phyloP scores from a whole-genome alignment of 2,113 vertebrate genomes.

The Embiotoca jacksoni region DNA sequence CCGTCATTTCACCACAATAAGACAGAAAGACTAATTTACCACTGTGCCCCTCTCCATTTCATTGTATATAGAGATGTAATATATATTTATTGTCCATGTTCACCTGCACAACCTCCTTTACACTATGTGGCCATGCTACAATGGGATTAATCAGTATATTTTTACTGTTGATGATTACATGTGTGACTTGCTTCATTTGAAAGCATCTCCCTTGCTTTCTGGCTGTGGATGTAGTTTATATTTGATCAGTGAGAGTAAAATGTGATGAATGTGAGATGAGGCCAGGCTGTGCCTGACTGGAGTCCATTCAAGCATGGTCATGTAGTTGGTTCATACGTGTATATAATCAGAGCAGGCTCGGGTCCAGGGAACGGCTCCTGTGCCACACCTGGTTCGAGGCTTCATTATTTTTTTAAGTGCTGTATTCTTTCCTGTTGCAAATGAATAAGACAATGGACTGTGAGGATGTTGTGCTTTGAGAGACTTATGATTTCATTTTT shows the following conservation, averaged over 20 bases:
- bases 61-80: slow-evolving; percentile 79
- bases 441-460: slow-evolving; percentile 48
- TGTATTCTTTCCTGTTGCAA: slow-evolving; percentile 56
- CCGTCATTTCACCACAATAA: slow-evolving; percentile 18
- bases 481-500: slow-evolving; percentile 16
- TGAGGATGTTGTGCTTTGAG: slow-evolving; percentile 56
- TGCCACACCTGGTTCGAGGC: slow-evolving; percentile 58
- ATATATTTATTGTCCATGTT: slow-evolving; percentile 73
- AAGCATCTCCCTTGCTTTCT: slow-evolving; percentile 39
- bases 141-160: slow-evolving; percentile 46
- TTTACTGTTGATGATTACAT: slow-evolving; percentile 43
- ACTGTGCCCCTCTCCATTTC: slow-evolving; percentile 68
- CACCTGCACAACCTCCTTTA: slow-evolving; percentile 52
- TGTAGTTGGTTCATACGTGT: slow-evolving; percentile 58
- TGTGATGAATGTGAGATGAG: slow-evolving; percentile 50
- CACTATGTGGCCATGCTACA: slow-evolving; percentile 53
- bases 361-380: slow-evolving; percentile 55
- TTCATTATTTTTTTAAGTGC: slow-evolving; percentile 75
- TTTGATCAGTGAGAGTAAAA: slow-evolving; percentile 38
- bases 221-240: slow-evolving; percentile 50
- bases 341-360: slow-evolving; percentile 69
- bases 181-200: slow-evolving; percentile 10
- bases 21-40: slow-evolving; percentile 47
- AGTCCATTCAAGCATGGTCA: slow-evolving; percentile 34
- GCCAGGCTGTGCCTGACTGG: slow-evolving; percentile 56